phyloP scores from a whole-genome alignment of 2,888 invertebrate genomes.

The Buathra laborator region DNA sequence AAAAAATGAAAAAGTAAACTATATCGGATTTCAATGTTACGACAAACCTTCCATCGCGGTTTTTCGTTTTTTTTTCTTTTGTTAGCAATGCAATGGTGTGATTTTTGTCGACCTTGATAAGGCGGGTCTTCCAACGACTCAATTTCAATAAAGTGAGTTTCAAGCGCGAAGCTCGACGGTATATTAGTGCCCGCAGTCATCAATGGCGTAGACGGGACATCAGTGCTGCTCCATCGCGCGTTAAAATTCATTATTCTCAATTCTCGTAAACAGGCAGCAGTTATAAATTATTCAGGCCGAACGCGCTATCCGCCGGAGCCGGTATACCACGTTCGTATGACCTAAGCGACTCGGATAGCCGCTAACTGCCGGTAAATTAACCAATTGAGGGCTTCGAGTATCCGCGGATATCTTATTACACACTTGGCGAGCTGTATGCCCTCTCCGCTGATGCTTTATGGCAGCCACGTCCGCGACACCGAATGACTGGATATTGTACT shows the following conservation, averaged over 20 bases:
- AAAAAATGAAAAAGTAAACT: background rate
- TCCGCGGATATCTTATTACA: constrained; percentile 86
- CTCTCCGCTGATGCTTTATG: constrained; percentile 46
- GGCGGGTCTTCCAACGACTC: constrained; percentile 62
- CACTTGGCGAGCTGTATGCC: constrained; percentile 77
- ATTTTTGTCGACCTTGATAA: constrained; percentile 52
- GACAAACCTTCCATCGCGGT: background rate
- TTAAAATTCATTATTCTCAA: constrained; percentile 85
- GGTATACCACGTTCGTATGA: constrained; percentile 80
- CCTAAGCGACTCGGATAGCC: constrained; percentile 84
- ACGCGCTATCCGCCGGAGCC: constrained; percentile 73
- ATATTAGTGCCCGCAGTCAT: constrained; percentile 72
- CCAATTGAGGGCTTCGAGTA: constrained; percentile 86
- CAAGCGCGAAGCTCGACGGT: constrained; percentile 52
- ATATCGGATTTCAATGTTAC: background rate
- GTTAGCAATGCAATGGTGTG: background rate
- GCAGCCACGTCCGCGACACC: constrained; percentile 36
- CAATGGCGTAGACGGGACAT: constrained; percentile 75
- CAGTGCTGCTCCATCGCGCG: constrained; percentile 72
- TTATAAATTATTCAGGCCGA: constrained; percentile 86
- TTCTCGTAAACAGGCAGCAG: constrained; percentile 85
- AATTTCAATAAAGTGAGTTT: constrained; percentile 65
- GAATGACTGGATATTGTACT: constrained; percentile 34
- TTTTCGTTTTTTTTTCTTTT: background rate
- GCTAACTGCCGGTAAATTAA: constrained; percentile 85